Conservation (phyloP, 2,797 vertebrate genomes). For the Coilia nasus region DNA sequence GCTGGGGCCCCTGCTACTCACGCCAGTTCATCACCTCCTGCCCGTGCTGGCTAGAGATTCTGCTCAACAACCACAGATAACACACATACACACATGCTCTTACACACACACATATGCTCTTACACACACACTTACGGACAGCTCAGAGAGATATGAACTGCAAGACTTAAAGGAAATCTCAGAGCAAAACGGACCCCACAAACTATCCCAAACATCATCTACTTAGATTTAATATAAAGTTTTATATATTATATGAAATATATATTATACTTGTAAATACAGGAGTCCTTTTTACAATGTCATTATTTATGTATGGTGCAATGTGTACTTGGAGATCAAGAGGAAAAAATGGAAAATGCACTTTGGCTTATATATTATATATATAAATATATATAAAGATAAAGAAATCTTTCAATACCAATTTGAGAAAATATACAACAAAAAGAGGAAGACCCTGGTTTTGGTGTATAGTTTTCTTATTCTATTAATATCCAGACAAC, state of each 20-base stretch:
- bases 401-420: conserved; percentile 80
- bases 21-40: conserved; percentile 98
- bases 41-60: conserved; percentile 95
- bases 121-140: no score
- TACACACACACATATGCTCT: no score
- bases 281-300: conserved; percentile 97
- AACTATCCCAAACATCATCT: conserved; percentile 90
- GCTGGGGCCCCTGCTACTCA: conserved; percentile 96
- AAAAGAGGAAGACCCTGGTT: conserved; percentile 80
- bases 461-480: conserved; percentile 80
- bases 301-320: conserved; percentile 99
- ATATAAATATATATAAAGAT: conserved; percentile 54
- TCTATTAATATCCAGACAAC: conserved; percentile 83
- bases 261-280: conserved; percentile 99
- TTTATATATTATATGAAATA: conserved; percentile 95
- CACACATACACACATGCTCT: no score
- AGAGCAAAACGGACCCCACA: conserved; percentile 57
- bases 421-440: conserved; percentile 81
- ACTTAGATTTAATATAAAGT: conserved; percentile 99
- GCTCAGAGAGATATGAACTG: no score
- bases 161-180: not conserved
- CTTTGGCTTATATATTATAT: conserved; percentile 84
- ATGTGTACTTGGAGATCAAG: conserved; percentile 92
- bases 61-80: conserved; percentile 87
- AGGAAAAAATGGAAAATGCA: conserved; percentile 88